These are phyloP conservation scores for Euclidia mi DNA, from an alignment of 2,888 invertebrate genomes.

Conservation along the genomic window DNA sequence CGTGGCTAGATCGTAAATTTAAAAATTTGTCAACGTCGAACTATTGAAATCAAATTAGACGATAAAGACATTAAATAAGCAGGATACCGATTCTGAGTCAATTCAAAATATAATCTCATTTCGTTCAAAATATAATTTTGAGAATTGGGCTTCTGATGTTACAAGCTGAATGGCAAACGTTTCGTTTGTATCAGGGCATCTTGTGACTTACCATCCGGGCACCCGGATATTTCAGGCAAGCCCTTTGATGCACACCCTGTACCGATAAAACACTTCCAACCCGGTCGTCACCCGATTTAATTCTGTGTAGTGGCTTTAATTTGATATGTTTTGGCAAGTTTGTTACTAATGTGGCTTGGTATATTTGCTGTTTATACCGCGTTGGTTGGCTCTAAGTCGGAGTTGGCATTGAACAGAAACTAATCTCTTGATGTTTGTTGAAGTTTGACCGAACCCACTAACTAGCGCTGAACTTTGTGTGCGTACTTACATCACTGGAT, in stretches of 20 bases:
- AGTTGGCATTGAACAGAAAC: conserved; percentile 17
- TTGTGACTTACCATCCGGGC: conserved; percentile 7
- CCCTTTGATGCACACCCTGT: conserved; percentile 22
- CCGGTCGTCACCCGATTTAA: background rate
- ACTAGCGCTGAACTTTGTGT: background rate
- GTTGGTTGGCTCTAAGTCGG: conserved; percentile 4
- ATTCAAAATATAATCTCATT: too few species aligned
- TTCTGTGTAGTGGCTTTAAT: conserved; percentile 11
- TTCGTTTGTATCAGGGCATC: conserved; percentile 18
- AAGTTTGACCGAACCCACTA: conserved; percentile 4
- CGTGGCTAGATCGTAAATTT: too few species aligned
- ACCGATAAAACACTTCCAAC: conserved; percentile 4
- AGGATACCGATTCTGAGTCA: too few species aligned
- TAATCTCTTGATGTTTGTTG: conserved; percentile 17
- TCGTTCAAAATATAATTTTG: too few species aligned
- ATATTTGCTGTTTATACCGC: conserved; percentile 14
- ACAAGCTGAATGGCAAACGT: conserved; percentile 35
- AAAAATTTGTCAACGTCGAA: too few species aligned
- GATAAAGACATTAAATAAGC: too few species aligned
- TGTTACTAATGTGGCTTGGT: conserved; percentile 11
- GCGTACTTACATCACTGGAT: background rate
- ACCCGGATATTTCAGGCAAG: conserved; percentile 13
- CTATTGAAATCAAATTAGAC: too few species aligned
- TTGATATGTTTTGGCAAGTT: conserved; percentile 19
- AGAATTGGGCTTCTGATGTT: too few species aligned